These are phyloP conservation scores for Eueides isabella DNA, from an alignment of 1,140 invertebrate species.

Conservation along the genomic window DNA sequence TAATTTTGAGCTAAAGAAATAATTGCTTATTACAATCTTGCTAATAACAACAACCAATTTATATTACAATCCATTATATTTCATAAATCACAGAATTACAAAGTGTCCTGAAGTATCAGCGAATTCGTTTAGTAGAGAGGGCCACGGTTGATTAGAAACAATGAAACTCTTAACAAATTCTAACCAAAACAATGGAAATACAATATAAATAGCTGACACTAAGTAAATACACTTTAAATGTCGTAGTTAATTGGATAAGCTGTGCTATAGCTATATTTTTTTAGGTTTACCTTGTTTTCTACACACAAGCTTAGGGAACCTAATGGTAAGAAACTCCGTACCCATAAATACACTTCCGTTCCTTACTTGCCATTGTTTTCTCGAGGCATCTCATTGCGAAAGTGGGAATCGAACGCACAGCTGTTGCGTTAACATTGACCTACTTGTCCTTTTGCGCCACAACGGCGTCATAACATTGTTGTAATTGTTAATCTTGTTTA, in stretches of 20 bases:
- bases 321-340: neutral
- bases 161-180: slow-evolving; percentile 22
- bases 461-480: too few relatives aligned
- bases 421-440: neutral
- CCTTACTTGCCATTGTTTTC: neutral
- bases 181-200: slow-evolving; percentile 25
- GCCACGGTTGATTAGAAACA: slow-evolving; percentile 24
- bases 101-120: slow-evolving; percentile 16
- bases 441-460: too few relatives aligned
- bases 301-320: neutral
- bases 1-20: neutral
- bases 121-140: slow-evolving; percentile 3
- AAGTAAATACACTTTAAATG: slow-evolving; percentile 13
- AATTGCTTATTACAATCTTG: neutral
- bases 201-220: slow-evolving; percentile 30
- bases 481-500: too few relatives aligned
- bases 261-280: neutral
- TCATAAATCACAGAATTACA: slow-evolving; percentile 22
- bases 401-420: neutral
- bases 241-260: neutral
- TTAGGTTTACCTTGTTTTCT: neutral
- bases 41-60: neutral
- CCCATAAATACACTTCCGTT: too few relatives aligned
- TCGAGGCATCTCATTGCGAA: too few relatives aligned
- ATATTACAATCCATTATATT: slow-evolving; percentile 14